A percentile compares a stretch with the other conserved stretches of the same genome.
Conservation (phyloP, 1,140 invertebrate species). For the Pissodes strobi region DNA sequence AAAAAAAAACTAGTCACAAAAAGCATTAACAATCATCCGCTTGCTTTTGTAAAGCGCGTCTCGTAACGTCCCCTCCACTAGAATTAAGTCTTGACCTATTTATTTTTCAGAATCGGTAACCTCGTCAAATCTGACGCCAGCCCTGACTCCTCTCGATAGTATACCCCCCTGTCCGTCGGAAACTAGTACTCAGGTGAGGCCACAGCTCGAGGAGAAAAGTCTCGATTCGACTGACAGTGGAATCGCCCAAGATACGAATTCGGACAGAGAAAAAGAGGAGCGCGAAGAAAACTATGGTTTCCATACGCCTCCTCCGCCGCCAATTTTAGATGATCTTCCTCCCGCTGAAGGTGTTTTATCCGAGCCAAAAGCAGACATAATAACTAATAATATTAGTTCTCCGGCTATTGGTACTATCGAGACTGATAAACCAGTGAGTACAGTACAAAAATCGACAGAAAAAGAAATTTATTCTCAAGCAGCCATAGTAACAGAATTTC, state of each 20-base stretch:
- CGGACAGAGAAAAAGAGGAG: constrained; percentile 4
- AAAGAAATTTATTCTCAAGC: too few relatives aligned
- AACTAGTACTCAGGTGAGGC: neutral
- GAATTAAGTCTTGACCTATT: neutral
- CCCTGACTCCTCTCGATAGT: constrained; percentile 21
- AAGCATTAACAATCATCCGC: too few relatives aligned
- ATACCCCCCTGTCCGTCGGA: too few relatives aligned
- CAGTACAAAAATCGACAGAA: too few relatives aligned
- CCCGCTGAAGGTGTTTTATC: neutral
- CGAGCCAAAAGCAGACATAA: neutral
- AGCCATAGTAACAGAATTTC: too few relatives aligned
- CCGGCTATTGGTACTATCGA: too few relatives aligned
- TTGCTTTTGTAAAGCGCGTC: neutral
- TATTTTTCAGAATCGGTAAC: constrained; percentile 40
- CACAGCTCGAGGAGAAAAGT: constrained; percentile 26
- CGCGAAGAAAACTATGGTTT: constrained; percentile 2
- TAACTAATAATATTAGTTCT: neutral
- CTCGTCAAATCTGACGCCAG: constrained; percentile 24
- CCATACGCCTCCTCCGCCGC: constrained; percentile 27
- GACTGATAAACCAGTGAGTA: too few relatives aligned
- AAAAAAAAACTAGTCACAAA: too few relatives aligned
- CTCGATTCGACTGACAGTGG: constrained; percentile 39
- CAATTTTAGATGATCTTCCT: constrained; percentile 15
- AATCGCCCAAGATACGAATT: constrained; percentile 31
- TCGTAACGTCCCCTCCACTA: neutral